Base-by-base conservation (phyloP, 2,113 vertebrate species). In the Nettapus auritus region DNA sequence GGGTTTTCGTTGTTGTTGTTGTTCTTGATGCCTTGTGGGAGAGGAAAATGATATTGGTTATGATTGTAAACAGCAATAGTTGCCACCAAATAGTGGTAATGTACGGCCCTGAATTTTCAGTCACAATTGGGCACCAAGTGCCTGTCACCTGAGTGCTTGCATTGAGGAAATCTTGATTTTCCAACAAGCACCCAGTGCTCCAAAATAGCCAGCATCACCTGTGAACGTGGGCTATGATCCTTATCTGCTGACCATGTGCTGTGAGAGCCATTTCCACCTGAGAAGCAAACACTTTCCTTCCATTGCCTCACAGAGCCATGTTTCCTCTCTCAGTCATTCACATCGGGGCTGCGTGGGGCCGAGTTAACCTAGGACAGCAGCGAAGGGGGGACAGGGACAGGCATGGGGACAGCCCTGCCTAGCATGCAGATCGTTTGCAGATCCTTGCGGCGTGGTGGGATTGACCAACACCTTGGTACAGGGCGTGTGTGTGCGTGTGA, bases 261-360 rank as follows among this genome's bases (percentile, higher is more conserved):
- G 55, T 68, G 42, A 86, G 55, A 86, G 33, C 68, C 38, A 12
- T 82, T 96, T 95, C 88, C 92, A 82, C 50, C 19, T 5, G 34
- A 87, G n/a, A 73, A 16, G 31, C 60, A 74, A 91, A 57, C 23
- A 38, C 77, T 78, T 93, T 84, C 77, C 57, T 95, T 90, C 81
- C 74, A 36, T 57, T 68, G 79, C 68, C 62, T 90, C 76, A 86
- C 2, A 0, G 79, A 88, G 29, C 46, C 53, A 53, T 50, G 48
- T 82, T 91, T 88, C 88, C 88, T 83, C 40, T 40, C 52, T 60
- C 31, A 15, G 33, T 68, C 17, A 31, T 42, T 71, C 88, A 53
- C 80, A 78, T 34, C 1, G 2, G 48, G 42, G 59, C 60, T 31
- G 18, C 34, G 36, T 8, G 25, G 56, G 69, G 50, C 76, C 88